Conservation (phyloP, 2,113 vertebrate species). For the Oryzias javanicus region DNA sequence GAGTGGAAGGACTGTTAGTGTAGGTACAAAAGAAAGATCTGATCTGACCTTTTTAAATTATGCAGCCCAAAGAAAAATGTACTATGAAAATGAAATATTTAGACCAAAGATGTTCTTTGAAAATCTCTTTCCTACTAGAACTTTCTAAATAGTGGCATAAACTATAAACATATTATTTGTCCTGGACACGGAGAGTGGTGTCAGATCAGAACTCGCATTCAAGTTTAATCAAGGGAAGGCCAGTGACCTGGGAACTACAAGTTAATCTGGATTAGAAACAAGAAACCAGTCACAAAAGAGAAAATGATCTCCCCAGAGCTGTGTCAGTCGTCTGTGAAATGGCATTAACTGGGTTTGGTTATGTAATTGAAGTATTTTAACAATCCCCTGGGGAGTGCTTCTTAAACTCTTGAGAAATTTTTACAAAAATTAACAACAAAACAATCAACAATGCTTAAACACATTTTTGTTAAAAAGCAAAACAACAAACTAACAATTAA, state of each 20-base stretch:
- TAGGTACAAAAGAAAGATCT: background rate
- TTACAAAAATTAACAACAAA: background rate
- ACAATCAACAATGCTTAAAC: too few species aligned
- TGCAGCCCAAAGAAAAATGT: background rate
- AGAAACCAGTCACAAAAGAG: constrained; percentile 30
- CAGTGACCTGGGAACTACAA: constrained; percentile 25
- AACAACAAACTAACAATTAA: too few species aligned
- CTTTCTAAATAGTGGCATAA: too few species aligned
- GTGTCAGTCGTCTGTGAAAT: constrained; percentile 2
- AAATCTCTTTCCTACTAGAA: too few species aligned
- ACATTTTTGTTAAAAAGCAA: too few species aligned
- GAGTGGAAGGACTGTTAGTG: constrained; percentile 14
- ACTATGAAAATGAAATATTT: too few species aligned
- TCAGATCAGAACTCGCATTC: constrained; percentile 58
- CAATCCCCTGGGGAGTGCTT: background rate
- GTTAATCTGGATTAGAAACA: constrained; percentile 39
- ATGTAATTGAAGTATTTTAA: background rate
- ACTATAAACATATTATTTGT: constrained; percentile 31
- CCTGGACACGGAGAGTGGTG: constrained; percentile 17
- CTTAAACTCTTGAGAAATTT: background rate
- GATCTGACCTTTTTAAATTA: background rate
- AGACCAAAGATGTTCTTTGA: too few species aligned
- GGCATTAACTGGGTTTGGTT: background rate
- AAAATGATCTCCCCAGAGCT: background rate
- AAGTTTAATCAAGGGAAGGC: constrained; percentile 64